Percentiles rank a stretch among this genome's conserved stretches.
These are phyloP conservation scores for Leptodactylus fuscus DNA, from an alignment of 2,113 vertebrate species.

Conservation along the genomic window DNA sequence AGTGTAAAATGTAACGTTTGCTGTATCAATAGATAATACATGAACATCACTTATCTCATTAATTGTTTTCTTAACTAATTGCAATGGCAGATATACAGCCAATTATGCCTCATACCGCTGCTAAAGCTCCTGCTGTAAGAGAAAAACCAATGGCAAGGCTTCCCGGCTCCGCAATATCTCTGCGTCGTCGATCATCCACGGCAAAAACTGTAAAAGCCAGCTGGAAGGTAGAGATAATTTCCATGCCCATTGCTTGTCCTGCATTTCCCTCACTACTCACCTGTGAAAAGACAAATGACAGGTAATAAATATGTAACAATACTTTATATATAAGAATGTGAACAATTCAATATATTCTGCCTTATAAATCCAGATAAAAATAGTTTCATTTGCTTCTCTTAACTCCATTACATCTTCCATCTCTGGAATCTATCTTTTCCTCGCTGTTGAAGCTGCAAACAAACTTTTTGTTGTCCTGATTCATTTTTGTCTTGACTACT, in stretches of 20 bases:
- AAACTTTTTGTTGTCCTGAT: no score
- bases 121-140: conserved; percentile 73
- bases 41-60: no score
- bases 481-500: no score
- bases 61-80: no score
- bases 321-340: not conserved
- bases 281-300: conserved; percentile 59
- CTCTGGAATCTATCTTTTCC: no score
- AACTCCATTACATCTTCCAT: no score
- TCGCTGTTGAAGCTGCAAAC: no score
- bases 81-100: no score
- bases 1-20: no score
- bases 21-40: no score
- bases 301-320: not conserved
- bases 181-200: conserved; percentile 70
- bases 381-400: not conserved
- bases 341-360: not conserved
- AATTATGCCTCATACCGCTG: conserved; percentile 68
- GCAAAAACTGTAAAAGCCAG: conserved; percentile 80
- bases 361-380: not conserved
- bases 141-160: conserved; percentile 80
- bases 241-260: conserved; percentile 77
- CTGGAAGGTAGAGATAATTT: conserved; percentile 82
- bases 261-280: conserved; percentile 73
- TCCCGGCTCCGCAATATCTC: conserved; percentile 68